Conservation (phyloP, 2,888 invertebrate genomes). For the Crossocerus cetratus region DNA sequence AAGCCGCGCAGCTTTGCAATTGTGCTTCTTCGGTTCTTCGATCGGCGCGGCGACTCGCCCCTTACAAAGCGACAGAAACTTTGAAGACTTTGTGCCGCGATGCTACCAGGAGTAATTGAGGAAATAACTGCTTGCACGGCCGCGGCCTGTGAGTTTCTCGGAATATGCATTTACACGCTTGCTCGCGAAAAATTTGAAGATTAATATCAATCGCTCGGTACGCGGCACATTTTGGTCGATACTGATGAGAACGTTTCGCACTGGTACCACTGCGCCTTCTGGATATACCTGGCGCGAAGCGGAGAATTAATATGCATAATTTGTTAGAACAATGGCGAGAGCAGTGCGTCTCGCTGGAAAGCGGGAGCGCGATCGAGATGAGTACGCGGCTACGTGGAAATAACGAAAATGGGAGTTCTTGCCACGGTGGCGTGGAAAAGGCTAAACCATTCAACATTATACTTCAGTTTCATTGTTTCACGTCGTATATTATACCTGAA, state of each 20-base stretch:
- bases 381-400: conserved; percentile 55
- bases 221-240: conserved; percentile 50
- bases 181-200: conserved; percentile 45
- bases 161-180: conserved; percentile 11
- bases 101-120: too few relatives aligned
- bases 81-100: too few relatives aligned
- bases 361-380: conserved; percentile 54
- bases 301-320: conserved; percentile 62
- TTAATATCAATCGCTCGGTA: conserved; percentile 40
- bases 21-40: too few relatives aligned
- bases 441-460: conserved; percentile 21
- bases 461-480: too few relatives aligned
- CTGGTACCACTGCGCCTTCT: conserved; percentile 39
- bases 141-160: background rate
- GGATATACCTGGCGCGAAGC: conserved; percentile 33
- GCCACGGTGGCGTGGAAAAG: conserved; percentile 30
- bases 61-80: too few relatives aligned
- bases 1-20: too few relatives aligned
- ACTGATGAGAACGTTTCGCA: conserved; percentile 52
- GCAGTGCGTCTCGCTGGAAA: conserved; percentile 56
- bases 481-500: too few relatives aligned
- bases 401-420: conserved; percentile 38
- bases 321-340: conserved; percentile 64
- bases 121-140: too few relatives aligned
- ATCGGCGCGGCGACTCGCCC: too few relatives aligned